A percentile compares a stretch with the other conserved stretches of the same genome.
Conservation (phyloP, 2,888 invertebrate genomes). For the Yponomeuta evonymella region DNA sequence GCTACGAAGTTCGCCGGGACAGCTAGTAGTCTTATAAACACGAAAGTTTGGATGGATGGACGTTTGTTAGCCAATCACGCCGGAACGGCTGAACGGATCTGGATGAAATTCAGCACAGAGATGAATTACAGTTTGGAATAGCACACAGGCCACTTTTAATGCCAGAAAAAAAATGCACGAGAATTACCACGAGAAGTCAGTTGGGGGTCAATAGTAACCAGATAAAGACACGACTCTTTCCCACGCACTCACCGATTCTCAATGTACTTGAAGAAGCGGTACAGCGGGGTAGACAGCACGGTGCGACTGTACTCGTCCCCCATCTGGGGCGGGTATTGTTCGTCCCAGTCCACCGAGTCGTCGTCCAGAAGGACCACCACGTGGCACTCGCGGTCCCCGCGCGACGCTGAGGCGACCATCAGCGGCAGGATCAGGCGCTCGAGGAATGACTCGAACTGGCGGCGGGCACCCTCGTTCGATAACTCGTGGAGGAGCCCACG, state of each 20-base stretch:
- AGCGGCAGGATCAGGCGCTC: constrained; percentile 96
- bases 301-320: constrained; percentile 99
- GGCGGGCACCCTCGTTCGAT: constrained; percentile 98
- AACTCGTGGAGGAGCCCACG: constrained; percentile 97
- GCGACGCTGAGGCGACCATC: constrained; percentile 95
- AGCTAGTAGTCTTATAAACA: no score
- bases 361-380: constrained; percentile 97
- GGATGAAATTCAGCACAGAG: no score
- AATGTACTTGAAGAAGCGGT: constrained; percentile 99
- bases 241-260: constrained; percentile 81
- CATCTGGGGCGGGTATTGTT: constrained; percentile 99
- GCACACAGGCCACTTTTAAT: no score
- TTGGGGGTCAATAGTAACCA: no score
- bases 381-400: constrained; percentile 98
- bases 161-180: no score
- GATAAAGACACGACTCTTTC: no score
- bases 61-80: no score
- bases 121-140: no score
- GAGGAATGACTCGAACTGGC: constrained; percentile 96
- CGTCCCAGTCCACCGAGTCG: constrained; percentile 98
- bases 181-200: no score
- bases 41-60: no score
- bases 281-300: constrained; percentile 95
- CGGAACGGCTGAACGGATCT: no score
- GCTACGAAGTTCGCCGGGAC: no score